Percentiles rank a stretch among this genome's conserved stretches.
Evolutionary conservation across 2,888 invertebrate species (phyloP).

Genomic region (Altica lythri): DNA sequence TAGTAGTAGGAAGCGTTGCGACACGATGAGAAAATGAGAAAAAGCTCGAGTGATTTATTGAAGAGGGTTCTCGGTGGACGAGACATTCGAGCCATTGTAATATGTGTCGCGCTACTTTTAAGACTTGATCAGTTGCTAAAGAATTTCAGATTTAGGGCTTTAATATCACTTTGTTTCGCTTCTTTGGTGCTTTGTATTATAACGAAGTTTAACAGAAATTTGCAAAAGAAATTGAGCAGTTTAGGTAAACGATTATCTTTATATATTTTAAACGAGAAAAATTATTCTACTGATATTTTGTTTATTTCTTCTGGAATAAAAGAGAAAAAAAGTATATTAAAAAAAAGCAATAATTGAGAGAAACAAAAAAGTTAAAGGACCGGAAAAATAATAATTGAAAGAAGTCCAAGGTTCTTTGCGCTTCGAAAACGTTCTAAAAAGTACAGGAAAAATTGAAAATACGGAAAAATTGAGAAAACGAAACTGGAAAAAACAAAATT

Average conservation of each 20-base stretch:
- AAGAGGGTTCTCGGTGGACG: constrained; percentile 33
- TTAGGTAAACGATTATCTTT: background rate
- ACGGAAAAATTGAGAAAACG: too few species aligned
- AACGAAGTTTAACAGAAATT: background rate
- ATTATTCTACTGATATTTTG: too few species aligned
- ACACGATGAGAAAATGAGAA: constrained; percentile 40
- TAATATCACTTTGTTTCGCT: constrained; percentile 44
- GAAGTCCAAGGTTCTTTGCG: too few species aligned
- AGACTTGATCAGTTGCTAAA: constrained; percentile 50
- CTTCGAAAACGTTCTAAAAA: too few species aligned
- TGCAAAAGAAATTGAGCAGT: background rate
- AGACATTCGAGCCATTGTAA: constrained; percentile 37
- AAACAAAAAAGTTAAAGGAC: too few species aligned
- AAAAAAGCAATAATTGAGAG: too few species aligned
- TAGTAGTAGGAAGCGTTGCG: constrained; percentile 37
- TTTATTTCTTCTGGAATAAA: too few species aligned
- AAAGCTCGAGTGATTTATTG: constrained; percentile 51
- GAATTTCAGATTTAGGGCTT: constrained; percentile 50
- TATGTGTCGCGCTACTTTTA: constrained; percentile 51
- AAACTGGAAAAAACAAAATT: too few species aligned
- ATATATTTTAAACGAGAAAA: too few species aligned
- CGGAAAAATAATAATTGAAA: too few species aligned
- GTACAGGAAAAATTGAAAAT: too few species aligned
- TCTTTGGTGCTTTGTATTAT: constrained; percentile 31
- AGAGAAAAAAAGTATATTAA: too few species aligned